Percentiles rank a stretch among this genome's conserved stretches.
These are phyloP conservation scores for Acanthopleura granulata DNA, from an alignment of 2,888 invertebrate species.

Conservation along the genomic window DNA sequence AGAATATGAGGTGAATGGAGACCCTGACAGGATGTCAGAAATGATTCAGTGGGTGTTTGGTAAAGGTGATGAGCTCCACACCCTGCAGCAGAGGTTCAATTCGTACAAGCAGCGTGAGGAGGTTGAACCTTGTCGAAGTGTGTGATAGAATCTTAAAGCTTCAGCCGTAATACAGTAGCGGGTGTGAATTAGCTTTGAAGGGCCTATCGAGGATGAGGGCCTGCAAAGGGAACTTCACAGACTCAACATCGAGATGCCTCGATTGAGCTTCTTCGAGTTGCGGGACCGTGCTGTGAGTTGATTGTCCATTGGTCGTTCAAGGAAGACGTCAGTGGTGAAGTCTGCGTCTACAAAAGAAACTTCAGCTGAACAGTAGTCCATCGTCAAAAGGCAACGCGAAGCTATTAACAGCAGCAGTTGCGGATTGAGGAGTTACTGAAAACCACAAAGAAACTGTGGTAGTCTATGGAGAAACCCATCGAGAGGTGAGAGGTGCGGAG, in stretches of 20 bases:
- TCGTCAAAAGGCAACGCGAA: too few species aligned
- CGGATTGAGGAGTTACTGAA: too few species aligned
- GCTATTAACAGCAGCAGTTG: too few species aligned
- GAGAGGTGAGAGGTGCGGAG: not conserved
- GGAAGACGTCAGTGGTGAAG: conserved; percentile 1
- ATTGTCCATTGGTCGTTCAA: conserved; percentile 3
- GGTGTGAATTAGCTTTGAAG: conserved; percentile 20
- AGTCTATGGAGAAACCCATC: not conserved
- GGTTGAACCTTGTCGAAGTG: conserved; percentile 22
- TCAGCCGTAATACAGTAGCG: conserved; percentile 14
- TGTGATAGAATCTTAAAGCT: conserved; percentile 22
- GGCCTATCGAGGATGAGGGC: conserved; percentile 18
- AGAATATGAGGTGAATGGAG: not conserved
- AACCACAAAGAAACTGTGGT: too few species aligned
- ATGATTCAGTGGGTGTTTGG: conserved; percentile 20
- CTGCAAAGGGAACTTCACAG: conserved; percentile 20
- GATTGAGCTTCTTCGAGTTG: conserved; percentile 21
- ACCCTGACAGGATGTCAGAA: not conserved
- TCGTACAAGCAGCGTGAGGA: conserved; percentile 19
- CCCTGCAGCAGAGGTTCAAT: conserved; percentile 21
- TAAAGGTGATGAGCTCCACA: conserved; percentile 21
- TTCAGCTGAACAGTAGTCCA: not conserved
- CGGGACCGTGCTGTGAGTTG: conserved; percentile 19
- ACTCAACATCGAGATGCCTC: conserved; percentile 18
- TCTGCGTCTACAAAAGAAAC: not conserved